Evolutionary conservation across 2,888 invertebrate genomes (phyloP), one percentile per base, ranked within the genome.

Genomic region (Cheilosia grossa): DNA sequence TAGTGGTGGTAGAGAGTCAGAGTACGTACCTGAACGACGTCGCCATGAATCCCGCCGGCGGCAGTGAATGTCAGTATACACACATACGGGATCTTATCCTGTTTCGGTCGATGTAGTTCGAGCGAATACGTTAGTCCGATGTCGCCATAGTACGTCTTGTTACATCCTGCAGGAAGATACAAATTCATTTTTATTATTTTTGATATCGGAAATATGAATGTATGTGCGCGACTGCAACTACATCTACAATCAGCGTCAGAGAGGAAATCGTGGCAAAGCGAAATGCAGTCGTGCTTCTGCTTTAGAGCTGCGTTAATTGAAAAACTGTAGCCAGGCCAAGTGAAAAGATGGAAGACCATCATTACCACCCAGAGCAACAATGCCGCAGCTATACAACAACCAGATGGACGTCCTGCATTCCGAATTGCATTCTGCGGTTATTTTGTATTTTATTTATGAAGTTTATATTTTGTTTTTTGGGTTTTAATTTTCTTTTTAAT

Each of bases 61-160:
- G 98, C 97, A 17, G 95, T 96, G 90, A 98, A 97, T 79, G 97
- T 97, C 87, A 98, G 94, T 88, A 96, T 94, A 92, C 98, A 98
- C 88, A 97, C 94, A 92, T 97, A 98, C 21, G 97, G 97, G 88
- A 97, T 95, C 89, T 96, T 94, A 90, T 97, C 96, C 92, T 96
- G 96, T 88, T 96, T 95, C 24, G 97, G 97, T 82, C 97, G 94
- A 91, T 97, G 97, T 66, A 97, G 93, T 90, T 97, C 97, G 92
- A 98, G 90, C 88, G 96, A 95, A 91, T 98, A 97, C 1, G 97
- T 97, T 89, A 96, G 95, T 6, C 97, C 97, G 70, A 97, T 95
- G 89, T 97, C 96, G 1, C 97, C 98, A 89, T 96, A 97, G 92
- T 97, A 98, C 4, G 98, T 98, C 90, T 95, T 95, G 93, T 98